These are phyloP conservation scores for Dendroctonus valens DNA, from an alignment of 1,140 invertebrate genomes.

Conservation along the genomic window DNA sequence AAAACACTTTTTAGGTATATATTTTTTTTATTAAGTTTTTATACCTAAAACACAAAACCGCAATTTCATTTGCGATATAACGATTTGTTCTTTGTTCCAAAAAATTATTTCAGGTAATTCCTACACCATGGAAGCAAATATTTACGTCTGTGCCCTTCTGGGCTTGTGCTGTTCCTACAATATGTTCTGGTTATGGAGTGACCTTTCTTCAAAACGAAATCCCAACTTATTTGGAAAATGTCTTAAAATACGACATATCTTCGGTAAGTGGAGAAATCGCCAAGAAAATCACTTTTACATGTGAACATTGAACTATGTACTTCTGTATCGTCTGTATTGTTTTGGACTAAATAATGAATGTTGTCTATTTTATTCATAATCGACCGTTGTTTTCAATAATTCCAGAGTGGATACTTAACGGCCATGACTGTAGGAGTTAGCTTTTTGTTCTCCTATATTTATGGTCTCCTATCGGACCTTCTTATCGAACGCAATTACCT, in stretches of 20 bases:
- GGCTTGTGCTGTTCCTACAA: slow-evolving; percentile 61
- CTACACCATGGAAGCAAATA: slow-evolving; percentile 29
- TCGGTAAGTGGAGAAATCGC: slow-evolving; percentile 50
- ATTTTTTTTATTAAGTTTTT: too few species aligned
- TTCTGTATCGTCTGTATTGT: too few species aligned
- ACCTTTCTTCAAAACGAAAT: slow-evolving; percentile 89
- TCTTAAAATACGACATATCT: slow-evolving; percentile 69
- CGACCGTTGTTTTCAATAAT: too few species aligned
- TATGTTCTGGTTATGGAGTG: slow-evolving; percentile 88
- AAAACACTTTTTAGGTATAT: too few species aligned
- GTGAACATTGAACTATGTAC: too few species aligned
- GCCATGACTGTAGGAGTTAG: slow-evolving; percentile 10
- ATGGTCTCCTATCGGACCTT: slow-evolving; percentile 14
- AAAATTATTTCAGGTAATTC: slow-evolving; percentile 13
- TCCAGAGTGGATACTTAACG: slow-evolving; percentile 18
- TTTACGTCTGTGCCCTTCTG: slow-evolving; percentile 21
- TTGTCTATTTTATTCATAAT: too few species aligned
- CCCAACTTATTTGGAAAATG: slow-evolving; percentile 83
- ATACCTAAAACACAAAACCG: too few species aligned
- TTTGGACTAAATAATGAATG: too few species aligned
- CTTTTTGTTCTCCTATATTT: slow-evolving; percentile 2
- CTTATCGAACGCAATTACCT: slow-evolving; percentile 16
- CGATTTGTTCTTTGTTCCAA: too few species aligned
- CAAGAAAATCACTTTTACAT: background rate
- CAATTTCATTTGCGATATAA: too few species aligned